phyloP scores from a whole-genome alignment of 2,888 invertebrate species.

The Yponomeuta sedellus region DNA sequence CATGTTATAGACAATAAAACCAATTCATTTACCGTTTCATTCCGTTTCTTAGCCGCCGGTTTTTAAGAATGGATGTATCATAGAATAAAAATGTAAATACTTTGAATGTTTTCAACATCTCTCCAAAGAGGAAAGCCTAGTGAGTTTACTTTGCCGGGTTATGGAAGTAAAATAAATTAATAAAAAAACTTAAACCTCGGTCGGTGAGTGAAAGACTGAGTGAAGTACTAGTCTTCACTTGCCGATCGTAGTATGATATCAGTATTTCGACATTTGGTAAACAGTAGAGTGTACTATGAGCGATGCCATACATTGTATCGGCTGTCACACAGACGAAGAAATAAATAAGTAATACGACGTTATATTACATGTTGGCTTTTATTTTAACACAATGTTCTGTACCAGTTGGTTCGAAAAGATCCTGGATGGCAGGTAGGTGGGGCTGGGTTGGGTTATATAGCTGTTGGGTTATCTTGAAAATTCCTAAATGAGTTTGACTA shows the following conservation, averaged over 20 bases:
- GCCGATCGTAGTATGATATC: constrained; percentile 42
- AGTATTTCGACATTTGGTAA: constrained; percentile 74
- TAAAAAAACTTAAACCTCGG: background rate
- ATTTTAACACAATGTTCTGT: constrained; percentile 29
- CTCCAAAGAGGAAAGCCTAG: constrained; percentile 1
- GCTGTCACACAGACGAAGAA: constrained; percentile 61
- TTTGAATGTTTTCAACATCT: background rate
- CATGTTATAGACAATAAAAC: background rate
- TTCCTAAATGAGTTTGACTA: no score
- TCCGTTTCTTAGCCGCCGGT: background rate
- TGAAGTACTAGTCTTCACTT: background rate
- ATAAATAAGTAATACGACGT: constrained; percentile 74
- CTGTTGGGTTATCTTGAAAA: no score
- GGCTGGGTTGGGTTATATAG: no score
- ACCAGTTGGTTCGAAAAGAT: no score
- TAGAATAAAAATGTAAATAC: constrained; percentile 2
- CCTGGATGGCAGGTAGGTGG: no score
- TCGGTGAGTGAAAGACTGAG: background rate
- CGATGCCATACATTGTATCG: constrained; percentile 61
- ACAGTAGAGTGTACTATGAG: constrained; percentile 66
- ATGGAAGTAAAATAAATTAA: background rate
- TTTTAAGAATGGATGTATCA: background rate
- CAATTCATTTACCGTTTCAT: background rate
- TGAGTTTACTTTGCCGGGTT: background rate
- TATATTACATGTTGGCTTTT: constrained; percentile 40